Base-by-base conservation (phyloP, 2,888 invertebrate species). In the Aphelenchoides bicaudatus region DNA sequence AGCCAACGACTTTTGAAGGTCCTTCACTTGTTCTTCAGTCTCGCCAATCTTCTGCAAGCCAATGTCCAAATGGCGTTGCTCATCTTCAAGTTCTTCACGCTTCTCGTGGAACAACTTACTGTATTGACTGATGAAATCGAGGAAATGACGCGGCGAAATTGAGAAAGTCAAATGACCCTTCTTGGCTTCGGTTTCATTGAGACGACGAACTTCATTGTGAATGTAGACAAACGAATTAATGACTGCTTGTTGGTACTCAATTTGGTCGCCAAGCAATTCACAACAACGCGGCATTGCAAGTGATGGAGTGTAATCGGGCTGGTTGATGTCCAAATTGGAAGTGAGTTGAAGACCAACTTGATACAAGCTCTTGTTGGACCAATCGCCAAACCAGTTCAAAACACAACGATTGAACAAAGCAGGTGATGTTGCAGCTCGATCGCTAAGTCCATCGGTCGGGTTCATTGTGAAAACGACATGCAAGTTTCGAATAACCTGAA, bases 401-500 rank as follows among this genome's bases (percentile, higher is more conserved):
- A 98, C 96, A 81, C 96, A 98, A 81, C 96, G 87, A 84, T 98
- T 99, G 85, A 98, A 98, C 58, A 98, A 84, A 3, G 98, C 98
- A 29, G 98, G 98, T 3, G 98, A 98, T 0, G 98, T 99, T 8
- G 98, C 91, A 0, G 98, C 98, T 64, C 96, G 86, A 82, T 96
- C 96, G 81, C 98, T 94, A 39, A 99, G 84, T 0, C 96, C 98
- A 79, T 98, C 94, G 0, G 92, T 93, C 6, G 98, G 98, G 83
- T 99, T 99, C 98, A 99, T 99, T 0, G 98, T 99, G 83, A 99
- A 99, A 43, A 99, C 98, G 8, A 99, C 98, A 82, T 99, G 98
- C 49, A 99, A 84, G 81, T 99, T 99, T 64, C 89, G 88, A 91
- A 98, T 98, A 34, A 98, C 94, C 86, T 94, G 89, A 27, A 57